Evolutionary conservation across 2,113 vertebrate genomes (phyloP).

Genomic region (Ailuropoda melanoleuca): DNA sequence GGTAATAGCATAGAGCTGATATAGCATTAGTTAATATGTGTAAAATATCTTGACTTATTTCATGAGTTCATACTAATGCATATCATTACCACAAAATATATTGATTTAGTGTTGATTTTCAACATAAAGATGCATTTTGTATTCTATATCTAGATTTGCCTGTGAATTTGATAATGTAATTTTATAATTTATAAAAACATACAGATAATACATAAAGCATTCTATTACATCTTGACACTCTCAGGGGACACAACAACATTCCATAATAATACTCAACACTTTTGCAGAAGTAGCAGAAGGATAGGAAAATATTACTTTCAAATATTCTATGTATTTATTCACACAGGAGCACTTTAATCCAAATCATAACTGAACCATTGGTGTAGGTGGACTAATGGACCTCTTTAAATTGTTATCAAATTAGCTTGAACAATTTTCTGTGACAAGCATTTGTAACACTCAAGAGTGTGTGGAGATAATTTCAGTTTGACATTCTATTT

Average conservation of each 20-base stretch:
- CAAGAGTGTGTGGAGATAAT: background rate
- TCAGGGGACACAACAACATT: background rate
- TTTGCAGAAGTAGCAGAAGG: background rate
- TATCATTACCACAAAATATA: background rate
- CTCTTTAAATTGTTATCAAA: slow-evolving; percentile 2
- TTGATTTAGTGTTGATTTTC: slow-evolving; percentile 25
- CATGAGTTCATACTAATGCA: background rate
- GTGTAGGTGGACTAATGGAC: background rate
- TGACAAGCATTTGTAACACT: background rate
- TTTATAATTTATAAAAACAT: background rate
- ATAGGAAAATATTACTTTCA: background rate
- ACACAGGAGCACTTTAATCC: background rate
- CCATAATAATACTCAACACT: background rate
- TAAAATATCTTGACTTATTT: background rate
- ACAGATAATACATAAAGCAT: background rate
- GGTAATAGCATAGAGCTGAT: background rate
- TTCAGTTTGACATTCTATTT: background rate
- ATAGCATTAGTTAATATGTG: background rate
- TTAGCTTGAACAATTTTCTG: background rate
- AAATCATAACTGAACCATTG: background rate
- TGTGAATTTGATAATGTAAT: background rate
- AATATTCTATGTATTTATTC: slow-evolving; percentile 26
- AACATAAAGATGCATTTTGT: slow-evolving; percentile 28
- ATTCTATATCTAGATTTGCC: background rate
- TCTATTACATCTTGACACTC: background rate